These are phyloP conservation scores for Acrossocheilus wenchowensis DNA, from an alignment of 2,797 vertebrate species.

Conservation along the genomic window DNA sequence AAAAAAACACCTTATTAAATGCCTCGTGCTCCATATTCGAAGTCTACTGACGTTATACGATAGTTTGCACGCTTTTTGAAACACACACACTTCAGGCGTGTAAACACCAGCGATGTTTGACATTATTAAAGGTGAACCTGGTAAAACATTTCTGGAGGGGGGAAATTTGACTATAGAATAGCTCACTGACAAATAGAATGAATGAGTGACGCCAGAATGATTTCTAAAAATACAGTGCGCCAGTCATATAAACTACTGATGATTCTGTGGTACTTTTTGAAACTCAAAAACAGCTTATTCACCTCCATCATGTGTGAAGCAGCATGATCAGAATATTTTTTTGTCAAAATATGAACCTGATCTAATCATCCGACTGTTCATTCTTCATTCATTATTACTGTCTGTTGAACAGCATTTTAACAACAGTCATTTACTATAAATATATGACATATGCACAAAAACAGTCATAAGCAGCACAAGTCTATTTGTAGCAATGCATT, in stretches of 20 bases:
- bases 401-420: background rate
- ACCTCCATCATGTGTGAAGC: background rate
- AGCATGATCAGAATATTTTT: no score
- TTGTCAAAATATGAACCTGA: background rate
- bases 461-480: no score
- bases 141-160: background rate
- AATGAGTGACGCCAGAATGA: background rate
- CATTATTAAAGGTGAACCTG: background rate
- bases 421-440: no score
- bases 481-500: no score
- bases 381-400: no score
- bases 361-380: no score
- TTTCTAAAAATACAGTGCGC: background rate
- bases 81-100: background rate
- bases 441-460: no score
- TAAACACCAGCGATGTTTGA: background rate
- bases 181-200: background rate
- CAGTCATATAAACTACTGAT: background rate
- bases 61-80: background rate
- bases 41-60: background rate
- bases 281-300: background rate
- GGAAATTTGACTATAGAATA: background rate
- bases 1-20: background rate
- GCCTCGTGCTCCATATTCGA: no score
- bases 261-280: background rate